These are phyloP conservation scores for Ciona savignyi DNA, from an alignment of 23 tunicate species.

Conservation along the genomic window DNA sequence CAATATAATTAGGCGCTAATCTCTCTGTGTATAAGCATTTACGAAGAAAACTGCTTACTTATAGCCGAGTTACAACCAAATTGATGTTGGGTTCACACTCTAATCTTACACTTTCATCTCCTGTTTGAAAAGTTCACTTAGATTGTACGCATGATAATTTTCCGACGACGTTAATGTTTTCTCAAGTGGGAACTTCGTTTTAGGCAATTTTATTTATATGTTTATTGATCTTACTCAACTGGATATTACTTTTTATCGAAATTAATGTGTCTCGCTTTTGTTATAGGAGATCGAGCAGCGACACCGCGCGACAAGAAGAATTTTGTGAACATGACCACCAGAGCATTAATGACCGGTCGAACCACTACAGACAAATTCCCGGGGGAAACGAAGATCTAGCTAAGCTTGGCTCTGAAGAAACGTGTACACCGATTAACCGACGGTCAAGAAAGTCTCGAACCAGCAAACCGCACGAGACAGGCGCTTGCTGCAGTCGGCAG, in stretches of 20 bases:
- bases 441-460: constrained; percentile 9
- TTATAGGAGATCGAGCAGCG: neutral
- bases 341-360: neutral
- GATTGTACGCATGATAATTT: neutral
- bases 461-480: neutral
- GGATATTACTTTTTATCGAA: neutral
- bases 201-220: neutral
- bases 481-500: neutral
- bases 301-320: neutral
- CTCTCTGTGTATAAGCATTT: neutral
- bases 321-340: neutral
- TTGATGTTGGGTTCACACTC: neutral
- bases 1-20: neutral
- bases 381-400: neutral
- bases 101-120: neutral
- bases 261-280: neutral
- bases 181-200: neutral
- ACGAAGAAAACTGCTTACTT: neutral
- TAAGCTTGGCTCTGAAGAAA: neutral
- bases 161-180: neutral
- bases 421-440: neutral
- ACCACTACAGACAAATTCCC: constrained; percentile 25
- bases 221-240: neutral
- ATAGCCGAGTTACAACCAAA: too few relatives aligned
- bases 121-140: neutral